Conservation (phyloP, 2,113 vertebrate species). For the Corydoras sp. region DNA sequence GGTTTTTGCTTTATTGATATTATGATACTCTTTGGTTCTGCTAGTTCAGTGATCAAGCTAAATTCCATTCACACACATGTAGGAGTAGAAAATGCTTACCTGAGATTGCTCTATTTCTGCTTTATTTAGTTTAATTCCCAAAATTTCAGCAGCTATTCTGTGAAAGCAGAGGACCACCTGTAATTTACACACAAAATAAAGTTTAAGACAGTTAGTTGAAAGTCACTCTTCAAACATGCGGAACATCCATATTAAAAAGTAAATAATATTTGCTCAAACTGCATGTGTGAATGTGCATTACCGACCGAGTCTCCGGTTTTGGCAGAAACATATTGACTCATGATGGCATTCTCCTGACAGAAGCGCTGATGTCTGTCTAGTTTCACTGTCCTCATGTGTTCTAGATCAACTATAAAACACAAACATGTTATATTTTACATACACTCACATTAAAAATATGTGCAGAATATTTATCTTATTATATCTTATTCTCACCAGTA, state of each 20-base stretch:
- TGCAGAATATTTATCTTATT: no score
- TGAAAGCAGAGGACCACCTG: constrained; percentile 98
- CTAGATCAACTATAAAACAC: constrained; percentile 82
- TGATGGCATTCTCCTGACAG: constrained; percentile 90
- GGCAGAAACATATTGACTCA: constrained; percentile 93
- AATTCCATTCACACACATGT: no score
- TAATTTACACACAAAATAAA: constrained; percentile 39
- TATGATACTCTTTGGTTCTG: no score
- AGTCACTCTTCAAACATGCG: not conserved
- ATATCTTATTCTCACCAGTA: no score
- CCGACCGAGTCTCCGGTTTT: constrained; percentile 96
- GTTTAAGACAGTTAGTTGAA: not conserved
- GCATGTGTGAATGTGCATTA: constrained; percentile 40
- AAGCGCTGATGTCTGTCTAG: constrained; percentile 89
- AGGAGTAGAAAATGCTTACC: constrained; percentile 64
- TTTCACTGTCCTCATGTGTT: constrained; percentile 95
- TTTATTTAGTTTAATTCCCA: constrained; percentile 96
- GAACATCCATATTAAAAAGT: not conserved
- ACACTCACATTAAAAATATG: not conserved
- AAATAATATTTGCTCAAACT: no score
- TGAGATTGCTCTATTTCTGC: constrained; percentile 98
- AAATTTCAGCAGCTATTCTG: constrained; percentile 91
- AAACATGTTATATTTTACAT: constrained; percentile 2
- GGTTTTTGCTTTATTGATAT: no score
- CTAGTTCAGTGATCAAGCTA: no score